Evolutionary conservation across 2,888 invertebrate genomes (phyloP).

Genomic region (Criorhina ranunculi): DNA sequence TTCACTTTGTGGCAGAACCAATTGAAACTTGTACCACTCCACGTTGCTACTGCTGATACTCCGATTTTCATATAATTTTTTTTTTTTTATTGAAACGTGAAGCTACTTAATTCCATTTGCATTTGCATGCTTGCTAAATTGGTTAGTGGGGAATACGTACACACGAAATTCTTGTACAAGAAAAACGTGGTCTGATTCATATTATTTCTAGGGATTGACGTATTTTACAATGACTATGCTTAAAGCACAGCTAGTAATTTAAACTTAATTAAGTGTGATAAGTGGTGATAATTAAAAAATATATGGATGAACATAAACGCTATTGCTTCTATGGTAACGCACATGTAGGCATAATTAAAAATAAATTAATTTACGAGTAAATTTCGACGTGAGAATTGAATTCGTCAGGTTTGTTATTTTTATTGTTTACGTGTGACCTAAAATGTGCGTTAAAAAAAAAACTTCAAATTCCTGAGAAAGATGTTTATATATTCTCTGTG

Average conservation of each 20-base stretch:
- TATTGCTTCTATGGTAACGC: background rate
- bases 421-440: background rate
- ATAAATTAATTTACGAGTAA: background rate
- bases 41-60: too few species aligned
- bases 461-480: background rate
- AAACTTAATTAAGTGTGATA: background rate
- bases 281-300: background rate
- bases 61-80: too few species aligned
- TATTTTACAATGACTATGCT: too few species aligned
- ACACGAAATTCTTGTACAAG: background rate
- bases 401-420: background rate
- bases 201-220: background rate
- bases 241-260: too few species aligned
- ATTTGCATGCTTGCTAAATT: background rate
- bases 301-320: background rate
- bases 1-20: too few species aligned
- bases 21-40: too few species aligned
- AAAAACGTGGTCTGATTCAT: background rate
- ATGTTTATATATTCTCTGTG: too few species aligned
- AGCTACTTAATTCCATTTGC: too few species aligned
- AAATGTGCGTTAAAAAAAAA: background rate
- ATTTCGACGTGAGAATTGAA: background rate
- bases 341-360: background rate
- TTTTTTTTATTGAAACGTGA: too few species aligned
- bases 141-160: background rate